Base-by-base conservation (phyloP, 1,140 invertebrate genomes). In the Drosophila yakuba region DNA sequence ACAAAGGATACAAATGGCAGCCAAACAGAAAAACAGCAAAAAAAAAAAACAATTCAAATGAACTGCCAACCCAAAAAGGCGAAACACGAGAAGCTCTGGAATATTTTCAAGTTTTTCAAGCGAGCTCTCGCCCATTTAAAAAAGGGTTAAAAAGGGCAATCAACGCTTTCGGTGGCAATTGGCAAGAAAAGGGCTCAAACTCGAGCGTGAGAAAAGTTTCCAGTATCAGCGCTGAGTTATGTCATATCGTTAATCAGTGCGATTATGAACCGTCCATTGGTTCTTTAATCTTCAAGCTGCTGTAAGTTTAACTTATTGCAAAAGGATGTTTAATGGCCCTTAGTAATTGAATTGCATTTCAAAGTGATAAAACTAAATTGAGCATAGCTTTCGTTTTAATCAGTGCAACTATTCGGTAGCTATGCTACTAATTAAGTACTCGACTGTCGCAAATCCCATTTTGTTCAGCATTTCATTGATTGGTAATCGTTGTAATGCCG, bases 81-180 rank as follows among this genome's bases (percentile, higher is more conserved):
- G 15, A 36, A 51, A 62, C 48, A 25, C 63, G 36, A 71, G 64
- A 10, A 58, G 43, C 47, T 32, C 64, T 35, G 67, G 68, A 72
- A 72, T 72, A 71, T 50, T 50, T 72, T 48, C 51, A 71, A 69
- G 63, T 71, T 57, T 45, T 44, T 38, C 55, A 38, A 58, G 54
- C 43, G 28, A 25, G 23, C 23, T 11, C 12, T 52, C 35, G 12
- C n/a, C 64, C 64, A 54, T 68, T 68, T 54, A 68, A 71, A 71
- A 71, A 72, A 71, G 67, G 67, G 66, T 71, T 72, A 71, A 72
- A 56, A 72, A 72, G 68, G 68, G 66, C 69, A 73, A 61, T 73
- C 56, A 73, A 73, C 68, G 68, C 68, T 50, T 12, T 38, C 36
- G 68, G 44, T 72, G 52, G 67, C 68, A 72, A 72, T 58, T 72